Percentiles rank a stretch among this genome's conserved stretches.
These are phyloP conservation scores for Calliphora vicina DNA, from an alignment of 1,140 invertebrate species.

Conservation along the genomic window DNA sequence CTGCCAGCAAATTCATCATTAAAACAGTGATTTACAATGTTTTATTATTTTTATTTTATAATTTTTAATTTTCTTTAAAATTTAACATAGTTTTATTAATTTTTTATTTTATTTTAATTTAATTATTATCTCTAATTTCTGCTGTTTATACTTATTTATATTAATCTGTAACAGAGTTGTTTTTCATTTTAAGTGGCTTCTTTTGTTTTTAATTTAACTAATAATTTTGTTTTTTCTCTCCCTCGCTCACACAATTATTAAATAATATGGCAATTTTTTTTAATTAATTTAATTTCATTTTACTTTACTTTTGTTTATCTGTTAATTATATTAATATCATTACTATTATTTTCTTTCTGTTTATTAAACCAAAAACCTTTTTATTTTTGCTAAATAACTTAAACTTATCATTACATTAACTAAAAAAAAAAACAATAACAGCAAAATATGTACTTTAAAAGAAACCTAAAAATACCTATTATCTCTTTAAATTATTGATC, in stretches of 20 bases:
- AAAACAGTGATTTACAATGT: conserved; percentile 47
- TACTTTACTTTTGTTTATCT: neutral
- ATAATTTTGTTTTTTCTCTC: conserved; percentile 5
- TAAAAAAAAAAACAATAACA: neutral
- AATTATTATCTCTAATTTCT: neutral
- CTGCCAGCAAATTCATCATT: conserved; percentile 71
- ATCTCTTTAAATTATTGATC: neutral
- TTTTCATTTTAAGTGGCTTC: conserved; percentile 10
- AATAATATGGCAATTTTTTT: neutral
- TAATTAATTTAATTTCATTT: too few species aligned
- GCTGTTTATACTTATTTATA: conserved; percentile 28
- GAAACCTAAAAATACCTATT: neutral
- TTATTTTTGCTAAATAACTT: neutral
- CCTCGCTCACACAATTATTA: neutral
- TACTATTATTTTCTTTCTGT: neutral
- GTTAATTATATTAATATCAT: neutral
- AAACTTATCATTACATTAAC: neutral
- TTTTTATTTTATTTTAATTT: conserved; percentile 25
- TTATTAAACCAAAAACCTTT: neutral
- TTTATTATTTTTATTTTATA: conserved; percentile 24
- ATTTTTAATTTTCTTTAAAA: conserved; percentile 16
- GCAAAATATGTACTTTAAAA: neutral
- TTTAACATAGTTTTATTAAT: conserved; percentile 15
- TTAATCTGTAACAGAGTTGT: conserved; percentile 23
- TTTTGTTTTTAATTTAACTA: conserved; percentile 29